Base-by-base conservation (phyloP, 2,888 invertebrate genomes). In the Tachina fera region DNA sequence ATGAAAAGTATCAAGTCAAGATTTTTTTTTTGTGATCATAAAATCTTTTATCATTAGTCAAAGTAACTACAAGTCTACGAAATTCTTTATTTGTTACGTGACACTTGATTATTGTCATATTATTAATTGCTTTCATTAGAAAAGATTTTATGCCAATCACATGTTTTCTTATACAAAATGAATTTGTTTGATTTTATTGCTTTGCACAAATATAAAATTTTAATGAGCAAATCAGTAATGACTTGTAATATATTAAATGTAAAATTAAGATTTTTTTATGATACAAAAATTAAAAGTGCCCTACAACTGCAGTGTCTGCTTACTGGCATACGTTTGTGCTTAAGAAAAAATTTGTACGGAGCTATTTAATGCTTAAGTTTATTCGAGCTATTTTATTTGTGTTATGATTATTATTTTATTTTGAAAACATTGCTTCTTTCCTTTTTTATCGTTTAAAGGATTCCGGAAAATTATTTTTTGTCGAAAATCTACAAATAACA, bases 91-190 rank as follows among this genome's bases (percentile, higher is more conserved):
- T 71, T 84, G 76, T 60, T 84, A 84, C 60, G 65, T 84, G 75
- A 51, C 79, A 80, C 75, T 39, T 84, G 63, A 75, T 75, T 68
- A 75, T 71, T 79, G 75, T 65, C 83, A 41, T 70, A 63, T 61
- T 70, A 63, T 61, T 79, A 79, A 83, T 83, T 74, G 47, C 78
- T 41, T 84, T 70, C 83, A 75, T 79, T 84, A 75, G 49, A 47
- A n/a, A 43, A 47, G 47, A 45, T 56, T 71, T 47, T 49, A 65
- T 13, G 19, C 11, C n/a, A 49, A 47, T 9, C 22, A 49, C 22
- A 10, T n/a, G 22, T 22, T 4, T 1, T n/a, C 14, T 4, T 9
- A 10, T 9, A 65, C 9, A 47, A 63, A 39, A 14, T 14, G n/a
- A 8, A 6, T 14, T 14, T 31, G 9, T 53, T 68, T 53, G 51